A percentile compares a stretch with the other conserved stretches of the same genome.
Evolutionary conservation across 1,140 invertebrate species (phyloP).

Genomic region (Aphelenchoides fujianensis): DNA sequence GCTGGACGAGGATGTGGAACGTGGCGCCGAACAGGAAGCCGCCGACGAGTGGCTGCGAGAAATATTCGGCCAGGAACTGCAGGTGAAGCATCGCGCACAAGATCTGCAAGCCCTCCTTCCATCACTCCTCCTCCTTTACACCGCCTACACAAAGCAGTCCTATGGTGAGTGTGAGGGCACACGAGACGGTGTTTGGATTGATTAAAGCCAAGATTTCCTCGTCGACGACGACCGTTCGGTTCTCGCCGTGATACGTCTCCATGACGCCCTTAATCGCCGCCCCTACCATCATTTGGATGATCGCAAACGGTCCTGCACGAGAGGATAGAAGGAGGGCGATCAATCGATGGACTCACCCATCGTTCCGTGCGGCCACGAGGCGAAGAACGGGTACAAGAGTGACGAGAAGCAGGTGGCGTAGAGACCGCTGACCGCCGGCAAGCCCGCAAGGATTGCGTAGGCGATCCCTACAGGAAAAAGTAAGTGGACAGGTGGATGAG

Average conservation of each 20-base stretch:
- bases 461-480: constrained; percentile 16
- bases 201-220: constrained; percentile 7
- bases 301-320: constrained; percentile 19
- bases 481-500: no score
- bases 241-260: constrained; percentile 13
- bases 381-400: constrained; percentile 11
- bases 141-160: constrained; percentile 21
- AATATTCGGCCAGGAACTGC: constrained; percentile 53
- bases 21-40: constrained; percentile 51
- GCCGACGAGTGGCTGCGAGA: constrained; percentile 48
- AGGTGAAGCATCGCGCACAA: constrained; percentile 38
- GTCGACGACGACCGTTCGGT: not conserved
- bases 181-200: constrained; percentile 27
- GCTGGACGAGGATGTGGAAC: constrained; percentile 49
- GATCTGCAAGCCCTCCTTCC: constrained; percentile 26
- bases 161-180: constrained; percentile 38
- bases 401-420: constrained; percentile 7
- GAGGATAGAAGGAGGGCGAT: not conserved
- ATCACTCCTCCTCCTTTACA: constrained; percentile 21
- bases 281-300: constrained; percentile 17
- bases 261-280: constrained; percentile 17
- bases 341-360: constrained; percentile 7
- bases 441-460: constrained; percentile 5
- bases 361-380: constrained; percentile 22
- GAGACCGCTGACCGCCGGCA: constrained; percentile 10